Evolutionary conservation across 2,113 vertebrate genomes (phyloP), one percentile per base, ranked within the genome.

Genomic region (Numida meleagris): DNA sequence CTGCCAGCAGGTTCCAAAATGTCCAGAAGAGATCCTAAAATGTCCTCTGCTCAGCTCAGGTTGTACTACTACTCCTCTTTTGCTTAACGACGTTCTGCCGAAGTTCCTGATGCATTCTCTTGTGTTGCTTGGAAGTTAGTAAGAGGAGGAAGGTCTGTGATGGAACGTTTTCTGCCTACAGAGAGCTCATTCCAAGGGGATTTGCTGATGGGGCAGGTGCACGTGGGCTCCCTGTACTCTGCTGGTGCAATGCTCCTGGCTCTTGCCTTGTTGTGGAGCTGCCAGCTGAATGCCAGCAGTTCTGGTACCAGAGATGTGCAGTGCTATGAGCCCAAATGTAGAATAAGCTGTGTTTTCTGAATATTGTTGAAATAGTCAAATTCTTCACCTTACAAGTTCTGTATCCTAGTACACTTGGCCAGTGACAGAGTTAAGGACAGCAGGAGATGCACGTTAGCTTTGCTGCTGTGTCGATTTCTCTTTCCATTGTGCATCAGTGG

Each of bases 61-160:
- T 63, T 71, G 21, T 12, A 55, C 19, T 0, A 0, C 45, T 8
- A 0, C 25, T 79, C 19, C 34, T 17, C 53, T 40, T 36, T 57
- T 57, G 38, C 33, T 82, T 55, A 31, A 20, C 20, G 29, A 66
- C 18, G 20, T 43, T 77, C 67, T 88, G n/a, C 34, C 48, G 34
- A 7, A n/a, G 1, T 42, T 89, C 43, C 72, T 63, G 72, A 34
- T 31, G 10, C 9, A 0, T 65, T 61, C 55, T 66, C 48, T 24
- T 75, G 74, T 14, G 0, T n/a, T 40, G 53, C n/a, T 83, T 51
- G 4, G 12, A 57, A 67, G 45, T 10, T 38, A 63, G 0, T 4
- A 20, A 42, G 31, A 62, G 79, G 38, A 2, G 5, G 34, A 40
- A 94, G 45, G 43, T 6, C 8, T 1, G 5, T 14, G n/a, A 18